A percentile compares a stretch with the other conserved stretches of the same genome.
phyloP scores from a whole-genome alignment of 2,797 vertebrate species.

The Babyrousa celebensis region DNA sequence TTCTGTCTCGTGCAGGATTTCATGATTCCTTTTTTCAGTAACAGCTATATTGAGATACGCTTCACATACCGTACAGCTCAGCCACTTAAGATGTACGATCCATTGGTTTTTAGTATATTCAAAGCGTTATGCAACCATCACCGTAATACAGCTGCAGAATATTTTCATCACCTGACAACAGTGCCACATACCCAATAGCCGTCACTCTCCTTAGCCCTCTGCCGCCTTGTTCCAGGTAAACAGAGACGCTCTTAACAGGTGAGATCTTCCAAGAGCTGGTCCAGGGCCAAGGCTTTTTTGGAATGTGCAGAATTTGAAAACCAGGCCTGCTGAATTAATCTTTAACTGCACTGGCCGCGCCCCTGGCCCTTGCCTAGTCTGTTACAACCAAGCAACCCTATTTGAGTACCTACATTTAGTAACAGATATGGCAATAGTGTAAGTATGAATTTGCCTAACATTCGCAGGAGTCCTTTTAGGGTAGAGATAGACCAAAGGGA shows the following conservation, averaged over 20 bases:
- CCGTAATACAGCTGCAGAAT: neutral
- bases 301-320: neutral
- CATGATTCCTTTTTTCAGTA: slow-evolving; percentile 21
- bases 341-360: neutral
- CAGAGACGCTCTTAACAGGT: neutral
- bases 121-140: neutral
- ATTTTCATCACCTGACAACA: neutral
- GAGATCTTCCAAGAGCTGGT: neutral
- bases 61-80: neutral
- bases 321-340: neutral
- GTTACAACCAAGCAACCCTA: neutral
- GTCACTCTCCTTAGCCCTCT: neutral
- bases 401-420: neutral
- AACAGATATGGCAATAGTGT: neutral
- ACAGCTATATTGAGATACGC: neutral
- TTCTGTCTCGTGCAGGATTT: neutral
- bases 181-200: neutral
- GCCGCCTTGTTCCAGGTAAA: neutral
- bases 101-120: neutral
- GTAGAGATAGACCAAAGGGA: neutral
- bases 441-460: neutral
- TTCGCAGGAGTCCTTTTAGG: neutral
- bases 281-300: neutral
- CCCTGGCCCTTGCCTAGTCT: neutral
- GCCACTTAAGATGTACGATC: neutral